Conservation (phyloP, 2,797 vertebrate genomes). For the Scarus forsteni region DNA sequence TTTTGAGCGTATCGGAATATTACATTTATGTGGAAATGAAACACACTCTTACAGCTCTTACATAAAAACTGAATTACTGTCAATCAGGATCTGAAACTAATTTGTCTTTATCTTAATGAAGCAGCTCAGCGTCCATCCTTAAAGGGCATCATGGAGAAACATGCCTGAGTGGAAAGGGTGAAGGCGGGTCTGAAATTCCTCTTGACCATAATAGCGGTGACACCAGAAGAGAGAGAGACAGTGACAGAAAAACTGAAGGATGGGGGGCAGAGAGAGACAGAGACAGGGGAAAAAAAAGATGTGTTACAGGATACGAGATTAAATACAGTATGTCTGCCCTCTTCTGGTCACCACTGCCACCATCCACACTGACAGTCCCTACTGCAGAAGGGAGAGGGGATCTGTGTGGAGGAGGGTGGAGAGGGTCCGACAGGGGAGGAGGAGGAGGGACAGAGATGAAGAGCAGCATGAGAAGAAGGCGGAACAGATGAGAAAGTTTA, state of each 20-base stretch:
- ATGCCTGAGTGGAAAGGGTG: background rate
- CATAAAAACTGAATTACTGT: no score
- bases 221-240: slow-evolving; percentile 13
- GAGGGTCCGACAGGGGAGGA: slow-evolving; percentile 6
- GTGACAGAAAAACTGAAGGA: slow-evolving; percentile 13
- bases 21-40: no score
- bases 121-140: background rate
- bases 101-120: no score
- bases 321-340: slow-evolving; percentile 91
- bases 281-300: slow-evolving; percentile 32
- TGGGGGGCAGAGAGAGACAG: background rate
- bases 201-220: slow-evolving; percentile 39
- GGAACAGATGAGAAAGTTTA: background rate
- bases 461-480: slow-evolving; percentile 21
- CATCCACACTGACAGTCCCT: slow-evolving; percentile 60
- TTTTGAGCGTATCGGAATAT: no score
- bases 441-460: slow-evolving; percentile 8
- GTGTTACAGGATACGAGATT: slow-evolving; percentile 76
- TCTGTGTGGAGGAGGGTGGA: background rate
- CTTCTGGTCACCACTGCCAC: slow-evolving; percentile 86
- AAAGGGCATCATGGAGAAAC: slow-evolving; percentile 14
- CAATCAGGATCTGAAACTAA: no score
- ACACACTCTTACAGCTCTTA: no score
- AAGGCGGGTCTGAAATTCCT: slow-evolving; percentile 34
- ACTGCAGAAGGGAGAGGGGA: slow-evolving; percentile 17